Percentiles rank a stretch among this genome's conserved stretches.
phyloP scores from a whole-genome alignment of 2,888 invertebrate species.

The Drosophila algonquin region DNA sequence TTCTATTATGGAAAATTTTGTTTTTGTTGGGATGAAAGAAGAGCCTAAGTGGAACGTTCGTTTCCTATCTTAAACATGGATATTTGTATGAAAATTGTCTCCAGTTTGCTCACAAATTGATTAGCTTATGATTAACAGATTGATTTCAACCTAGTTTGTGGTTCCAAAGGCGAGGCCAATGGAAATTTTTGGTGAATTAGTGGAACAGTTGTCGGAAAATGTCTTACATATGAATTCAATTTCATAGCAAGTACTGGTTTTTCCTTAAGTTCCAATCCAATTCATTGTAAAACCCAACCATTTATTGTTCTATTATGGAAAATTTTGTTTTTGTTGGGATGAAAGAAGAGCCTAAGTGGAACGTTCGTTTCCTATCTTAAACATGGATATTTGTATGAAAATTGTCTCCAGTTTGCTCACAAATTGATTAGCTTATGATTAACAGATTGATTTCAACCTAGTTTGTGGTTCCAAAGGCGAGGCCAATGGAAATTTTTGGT shows the following conservation, averaged over 20 bases:
- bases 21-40: background rate
- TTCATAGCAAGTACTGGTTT: too few relatives aligned
- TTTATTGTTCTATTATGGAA: too few relatives aligned
- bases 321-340: background rate
- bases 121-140: constrained; percentile 7
- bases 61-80: background rate
- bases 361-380: background rate
- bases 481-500: background rate
- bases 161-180: background rate
- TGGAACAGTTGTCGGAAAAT: too few relatives aligned
- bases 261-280: too few relatives aligned
- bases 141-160: constrained; percentile 11
- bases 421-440: constrained; percentile 21
- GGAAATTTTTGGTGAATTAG: background rate
- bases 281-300: too few relatives aligned
- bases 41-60: background rate
- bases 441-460: constrained; percentile 11
- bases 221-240: too few relatives aligned
- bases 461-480: background rate
- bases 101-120: constrained; percentile 33
- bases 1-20: constrained; percentile 35
- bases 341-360: background rate
- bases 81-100: constrained; percentile 14
- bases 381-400: background rate
- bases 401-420: constrained; percentile 31